These are phyloP conservation scores for Dasysyrphus tricinctus DNA, from an alignment of 2,888 invertebrate genomes.

Conservation along the genomic window DNA sequence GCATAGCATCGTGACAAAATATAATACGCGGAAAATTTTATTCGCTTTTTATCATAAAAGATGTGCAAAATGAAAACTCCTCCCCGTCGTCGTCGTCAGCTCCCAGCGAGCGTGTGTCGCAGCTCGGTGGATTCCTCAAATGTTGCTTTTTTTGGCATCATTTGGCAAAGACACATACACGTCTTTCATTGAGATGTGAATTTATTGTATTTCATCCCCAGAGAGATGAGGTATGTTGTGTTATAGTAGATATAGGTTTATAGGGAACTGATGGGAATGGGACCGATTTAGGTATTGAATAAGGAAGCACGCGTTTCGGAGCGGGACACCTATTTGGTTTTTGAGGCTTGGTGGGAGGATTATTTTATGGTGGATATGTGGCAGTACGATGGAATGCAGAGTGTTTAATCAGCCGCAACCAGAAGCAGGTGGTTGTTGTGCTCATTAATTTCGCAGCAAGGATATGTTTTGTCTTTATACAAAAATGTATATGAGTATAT, in stretches of 20 bases:
- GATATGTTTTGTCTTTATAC: slow-evolving; percentile 45
- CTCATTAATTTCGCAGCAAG: slow-evolving; percentile 57
- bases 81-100: neutral
- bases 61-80: slow-evolving; percentile 33
- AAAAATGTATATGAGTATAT: no score
- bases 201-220: slow-evolving; percentile 35
- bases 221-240: neutral
- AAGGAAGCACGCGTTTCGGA: slow-evolving; percentile 52
- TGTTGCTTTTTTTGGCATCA: slow-evolving; percentile 48
- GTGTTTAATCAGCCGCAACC: slow-evolving; percentile 62
- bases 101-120: neutral
- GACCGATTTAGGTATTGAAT: slow-evolving; percentile 49
- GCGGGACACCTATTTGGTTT: slow-evolving; percentile 19
- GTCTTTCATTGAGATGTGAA: slow-evolving; percentile 39
- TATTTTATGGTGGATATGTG: slow-evolving; percentile 48
- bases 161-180: slow-evolving; percentile 49
- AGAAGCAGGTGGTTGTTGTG: slow-evolving; percentile 56
- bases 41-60: slow-evolving; percentile 46
- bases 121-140: neutral
- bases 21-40: slow-evolving; percentile 65
- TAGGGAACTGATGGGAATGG: slow-evolving; percentile 18
- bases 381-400: slow-evolving; percentile 22
- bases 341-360: slow-evolving; percentile 14
- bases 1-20: slow-evolving; percentile 45
- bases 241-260: neutral